Percentiles rank a stretch among this genome's conserved stretches.
phyloP scores from a whole-genome alignment of 1,140 invertebrate species.

The Drosophila sechellia region DNA sequence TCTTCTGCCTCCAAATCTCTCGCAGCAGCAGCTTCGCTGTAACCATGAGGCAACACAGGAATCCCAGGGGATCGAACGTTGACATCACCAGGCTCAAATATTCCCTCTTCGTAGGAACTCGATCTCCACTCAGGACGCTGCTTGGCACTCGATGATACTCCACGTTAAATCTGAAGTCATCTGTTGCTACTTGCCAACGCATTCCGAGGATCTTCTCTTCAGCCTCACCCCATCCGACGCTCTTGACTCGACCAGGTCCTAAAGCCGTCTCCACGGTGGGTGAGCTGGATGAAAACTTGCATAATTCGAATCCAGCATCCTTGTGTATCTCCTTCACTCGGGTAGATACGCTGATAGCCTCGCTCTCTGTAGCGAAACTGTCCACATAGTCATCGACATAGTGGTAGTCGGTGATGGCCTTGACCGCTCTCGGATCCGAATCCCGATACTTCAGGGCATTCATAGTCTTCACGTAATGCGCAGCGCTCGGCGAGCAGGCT shows the following conservation, averaged over 20 bases:
- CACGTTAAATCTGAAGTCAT: slow-evolving; percentile 1
- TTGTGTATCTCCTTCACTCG: slow-evolving; percentile 6
- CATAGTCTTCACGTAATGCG: slow-evolving; percentile 2
- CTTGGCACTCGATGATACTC: slow-evolving; percentile 5
- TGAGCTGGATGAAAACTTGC: slow-evolving; percentile 4
- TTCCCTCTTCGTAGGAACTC: slow-evolving; percentile 3
- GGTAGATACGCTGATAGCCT: slow-evolving; percentile 1
- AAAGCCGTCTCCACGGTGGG: not conserved
- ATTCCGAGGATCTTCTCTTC: slow-evolving; percentile 3
- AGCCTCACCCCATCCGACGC: not conserved
- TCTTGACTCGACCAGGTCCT: not conserved
- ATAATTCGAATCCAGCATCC: too few species aligned
- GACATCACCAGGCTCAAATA: not conserved
- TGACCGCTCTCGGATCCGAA: not conserved
- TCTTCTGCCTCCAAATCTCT: slow-evolving; percentile 4
- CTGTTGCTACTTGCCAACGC: not conserved
- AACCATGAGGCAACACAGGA: not conserved
- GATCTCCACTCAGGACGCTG: not conserved
- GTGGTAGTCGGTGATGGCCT: too few species aligned
- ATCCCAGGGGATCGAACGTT: not conserved
- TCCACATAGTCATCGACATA: not conserved
- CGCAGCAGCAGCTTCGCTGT: slow-evolving; percentile 2
- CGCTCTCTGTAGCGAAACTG: not conserved
- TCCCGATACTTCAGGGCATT: not conserved
- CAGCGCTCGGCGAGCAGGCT: slow-evolving; percentile 2